These are phyloP conservation scores for Bufo gargarizans DNA, from an alignment of 2,113 vertebrate genomes.

Conservation along the genomic window DNA sequence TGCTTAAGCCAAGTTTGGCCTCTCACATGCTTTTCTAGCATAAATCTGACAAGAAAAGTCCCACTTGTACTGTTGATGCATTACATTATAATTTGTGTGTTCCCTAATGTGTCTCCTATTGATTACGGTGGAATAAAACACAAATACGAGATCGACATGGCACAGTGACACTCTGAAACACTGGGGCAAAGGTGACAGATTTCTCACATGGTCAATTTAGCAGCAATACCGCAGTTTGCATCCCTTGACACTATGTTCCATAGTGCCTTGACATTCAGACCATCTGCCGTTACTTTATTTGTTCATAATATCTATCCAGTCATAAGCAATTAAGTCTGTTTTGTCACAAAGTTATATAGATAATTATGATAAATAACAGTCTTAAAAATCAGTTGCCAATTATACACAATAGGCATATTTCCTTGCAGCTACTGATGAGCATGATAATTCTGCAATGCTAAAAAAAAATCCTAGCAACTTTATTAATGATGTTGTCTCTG, in stretches of 20 bases:
- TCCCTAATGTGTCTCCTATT: conserved; percentile 15
- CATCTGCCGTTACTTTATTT: conserved; percentile 77
- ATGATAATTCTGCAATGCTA: conserved; percentile 68
- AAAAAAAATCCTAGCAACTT: conserved; percentile 71
- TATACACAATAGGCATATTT: conserved; percentile 75
- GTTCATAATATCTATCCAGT: conserved; percentile 75
- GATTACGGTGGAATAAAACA: conserved; percentile 10
- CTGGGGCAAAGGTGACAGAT: conserved; percentile 46
- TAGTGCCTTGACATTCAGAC: conserved; percentile 70
- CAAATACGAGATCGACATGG: conserved; percentile 33
- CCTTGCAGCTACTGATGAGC: conserved; percentile 69
- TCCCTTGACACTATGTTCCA: conserved; percentile 44
- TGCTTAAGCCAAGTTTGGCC: conserved; percentile 32
- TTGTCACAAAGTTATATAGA: conserved; percentile 77
- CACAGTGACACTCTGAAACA: conserved; percentile 5
- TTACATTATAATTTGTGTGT: conserved; percentile 42
- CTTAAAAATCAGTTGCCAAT: conserved; percentile 75
- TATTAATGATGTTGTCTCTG: conserved; percentile 78
- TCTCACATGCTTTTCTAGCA: conserved; percentile 43
- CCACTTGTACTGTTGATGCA: conserved; percentile 49
- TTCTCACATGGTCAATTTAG: conserved; percentile 56
- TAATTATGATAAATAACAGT: conserved; percentile 82
- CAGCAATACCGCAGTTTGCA: conserved; percentile 41
- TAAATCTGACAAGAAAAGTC: conserved; percentile 31
- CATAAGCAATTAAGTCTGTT: conserved; percentile 80